A percentile compares a stretch with the other conserved stretches of the same genome.
phyloP scores from a whole-genome alignment of 2,113 vertebrate genomes.

The Sterna hirundo region DNA sequence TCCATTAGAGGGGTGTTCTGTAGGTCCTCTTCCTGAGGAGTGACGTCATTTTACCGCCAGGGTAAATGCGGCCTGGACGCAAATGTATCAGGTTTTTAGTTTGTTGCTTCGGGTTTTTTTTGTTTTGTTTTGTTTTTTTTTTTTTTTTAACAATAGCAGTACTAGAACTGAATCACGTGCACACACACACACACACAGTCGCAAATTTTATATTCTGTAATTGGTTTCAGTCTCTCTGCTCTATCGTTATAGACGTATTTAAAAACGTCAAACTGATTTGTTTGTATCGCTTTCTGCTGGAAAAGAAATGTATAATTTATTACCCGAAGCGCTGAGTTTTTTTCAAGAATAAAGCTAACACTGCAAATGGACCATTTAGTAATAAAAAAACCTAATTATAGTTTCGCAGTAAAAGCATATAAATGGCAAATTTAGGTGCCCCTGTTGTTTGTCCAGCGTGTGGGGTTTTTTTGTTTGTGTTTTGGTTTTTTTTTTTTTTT shows the following conservation, averaged over 20 bases:
- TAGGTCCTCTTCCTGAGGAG: too few relatives aligned
- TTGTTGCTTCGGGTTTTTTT: too few relatives aligned
- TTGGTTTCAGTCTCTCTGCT: not conserved
- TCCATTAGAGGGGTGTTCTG: not conserved
- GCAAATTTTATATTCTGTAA: not conserved
- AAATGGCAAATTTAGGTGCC: not conserved
- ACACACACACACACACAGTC: fast-evolving
- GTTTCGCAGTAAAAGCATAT: not conserved
- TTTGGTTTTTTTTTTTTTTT: not conserved
- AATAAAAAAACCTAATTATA: not conserved
- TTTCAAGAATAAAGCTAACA: not conserved
- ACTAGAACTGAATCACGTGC: too few relatives aligned
- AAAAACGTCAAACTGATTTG: not conserved
- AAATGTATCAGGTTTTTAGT: not conserved
- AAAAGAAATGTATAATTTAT: not conserved
- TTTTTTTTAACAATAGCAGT: not conserved
- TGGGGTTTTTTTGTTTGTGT: too few relatives aligned
- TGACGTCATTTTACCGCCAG: too few relatives aligned
- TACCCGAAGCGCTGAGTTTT: not conserved
- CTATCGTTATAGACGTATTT: not conserved
- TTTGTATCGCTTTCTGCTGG: not conserved
- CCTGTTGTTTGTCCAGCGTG: not conserved
- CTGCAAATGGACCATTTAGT: not conserved
- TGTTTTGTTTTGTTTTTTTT: too few relatives aligned
- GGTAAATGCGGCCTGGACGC: too few relatives aligned